A percentile compares a stretch with the other conserved stretches of the same genome.
Conservation (phyloP, 2,113 vertebrate species). For the Hyaena hyaena region DNA sequence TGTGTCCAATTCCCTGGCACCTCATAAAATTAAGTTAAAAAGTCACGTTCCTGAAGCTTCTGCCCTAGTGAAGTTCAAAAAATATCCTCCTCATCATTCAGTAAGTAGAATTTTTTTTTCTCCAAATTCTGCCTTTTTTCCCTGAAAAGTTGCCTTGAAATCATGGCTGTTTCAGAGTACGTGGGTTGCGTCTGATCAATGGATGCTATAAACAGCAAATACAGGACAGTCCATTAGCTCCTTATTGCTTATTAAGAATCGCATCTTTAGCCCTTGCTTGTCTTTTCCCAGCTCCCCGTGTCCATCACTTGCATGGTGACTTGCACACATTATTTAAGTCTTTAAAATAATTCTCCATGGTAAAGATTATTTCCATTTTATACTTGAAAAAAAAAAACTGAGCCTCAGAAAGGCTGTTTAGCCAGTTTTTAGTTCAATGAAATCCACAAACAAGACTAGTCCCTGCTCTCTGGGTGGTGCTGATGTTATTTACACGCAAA, state of each 20-base stretch:
- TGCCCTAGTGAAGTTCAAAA: not conserved
- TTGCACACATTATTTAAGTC: not conserved
- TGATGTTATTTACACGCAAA: not conserved
- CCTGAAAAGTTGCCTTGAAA: not conserved
- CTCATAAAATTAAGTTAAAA: not conserved
- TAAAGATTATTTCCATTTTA: not conserved
- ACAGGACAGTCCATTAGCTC: accelerated
- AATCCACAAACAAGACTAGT: not conserved
- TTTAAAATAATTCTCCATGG: not conserved
- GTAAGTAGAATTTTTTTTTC: not conserved
- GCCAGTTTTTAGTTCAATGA: constrained; percentile 31
- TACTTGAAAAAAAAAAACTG: not conserved
- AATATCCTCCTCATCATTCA: not conserved
- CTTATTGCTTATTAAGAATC: not conserved
- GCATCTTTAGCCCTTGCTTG: not conserved
- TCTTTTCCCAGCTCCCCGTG: not conserved
- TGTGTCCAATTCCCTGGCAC: not conserved
- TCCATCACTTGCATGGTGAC: not conserved
- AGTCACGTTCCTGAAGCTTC: not conserved
- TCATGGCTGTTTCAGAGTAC: not conserved
- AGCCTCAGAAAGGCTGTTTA: not conserved
- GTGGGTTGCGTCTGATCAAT: not conserved
- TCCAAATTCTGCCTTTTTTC: not conserved
- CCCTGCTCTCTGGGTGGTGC: not conserved
- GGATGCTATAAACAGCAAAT: not conserved